Base-by-base conservation (phyloP, 2,888 invertebrate species). In the Zhengitettix transpicula region DNA sequence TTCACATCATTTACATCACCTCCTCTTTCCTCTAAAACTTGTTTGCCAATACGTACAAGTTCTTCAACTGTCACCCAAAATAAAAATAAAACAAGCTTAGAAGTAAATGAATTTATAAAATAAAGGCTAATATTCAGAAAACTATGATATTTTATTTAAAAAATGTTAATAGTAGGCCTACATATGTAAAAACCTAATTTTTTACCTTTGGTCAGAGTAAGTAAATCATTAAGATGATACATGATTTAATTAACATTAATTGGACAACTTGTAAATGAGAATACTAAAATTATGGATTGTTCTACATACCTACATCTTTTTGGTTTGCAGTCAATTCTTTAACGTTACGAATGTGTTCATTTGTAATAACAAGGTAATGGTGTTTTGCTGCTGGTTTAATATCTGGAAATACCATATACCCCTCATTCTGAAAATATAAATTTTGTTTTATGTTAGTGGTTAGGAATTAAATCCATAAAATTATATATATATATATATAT, bases 291-390 rank as follows among this genome's bases (percentile, higher is more conserved):
- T 28, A 28, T 10, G 1, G 3, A 55, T n/a, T 55, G n/a, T 11
- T 16, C 3, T 58, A 70, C 81, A 78, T 76, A 92, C 93, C 79
- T 70, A 88, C 71, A 64, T 77, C 75, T 72, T 83, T 82, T 75
- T 93, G 82, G 17, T 79, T 75, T 10, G 75, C 68, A 44, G 75
- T 80, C 42, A 94, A 75, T n/a, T 71, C 71, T 71, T 86, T 89
- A 0, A 82, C 83, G 74, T 87, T 86, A 28, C 78, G 76, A 61
- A 90, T 84, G 71, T 96, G 95, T 52, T 75, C 74, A 69, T 84
- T 87, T 0, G 91, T 82, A 42, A 91, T 77, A 15, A 89, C 82
- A 62, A 95, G 75, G 68, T 84, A 84, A 70, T 96, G 95, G 72
- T 84, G 81, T 14, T 79, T 79, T 0, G 89, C 80, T 0, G 87